Conservation (phyloP, 2,888 invertebrate species). For the Anarsia innoxiella region DNA sequence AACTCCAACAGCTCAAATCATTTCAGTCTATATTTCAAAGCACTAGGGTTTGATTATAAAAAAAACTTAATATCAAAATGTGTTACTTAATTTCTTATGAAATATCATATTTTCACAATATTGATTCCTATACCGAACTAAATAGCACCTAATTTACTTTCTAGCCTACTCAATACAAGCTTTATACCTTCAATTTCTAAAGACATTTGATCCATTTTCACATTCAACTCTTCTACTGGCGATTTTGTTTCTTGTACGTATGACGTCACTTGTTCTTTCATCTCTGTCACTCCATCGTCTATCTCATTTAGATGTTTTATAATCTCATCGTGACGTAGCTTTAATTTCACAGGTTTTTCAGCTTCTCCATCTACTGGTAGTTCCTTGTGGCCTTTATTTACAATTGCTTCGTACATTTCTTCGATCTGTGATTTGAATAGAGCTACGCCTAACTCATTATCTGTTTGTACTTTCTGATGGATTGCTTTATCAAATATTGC, state of each 20-base stretch:
- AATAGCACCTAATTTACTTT: constrained; percentile 38
- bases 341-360: constrained; percentile 20
- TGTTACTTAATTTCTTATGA: too few relatives aligned
- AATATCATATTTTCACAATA: too few relatives aligned
- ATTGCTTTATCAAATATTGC: constrained; percentile 59
- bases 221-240: constrained; percentile 42
- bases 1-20: too few relatives aligned
- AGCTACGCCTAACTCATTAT: constrained; percentile 44
- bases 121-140: too few relatives aligned
- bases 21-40: too few relatives aligned
- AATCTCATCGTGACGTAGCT: constrained; percentile 39
- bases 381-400: constrained; percentile 28
- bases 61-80: too few relatives aligned
- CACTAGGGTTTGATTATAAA: too few relatives aligned
- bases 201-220: constrained; percentile 56
- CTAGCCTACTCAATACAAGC: constrained; percentile 44
- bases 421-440: constrained; percentile 44
- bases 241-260: constrained; percentile 37
- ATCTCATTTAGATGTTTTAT: constrained; percentile 43
- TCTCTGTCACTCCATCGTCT: constrained; percentile 40
- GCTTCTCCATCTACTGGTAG: constrained; percentile 20
- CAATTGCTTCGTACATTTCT: constrained; percentile 54
- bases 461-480: constrained; percentile 47
- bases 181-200: constrained; percentile 52
- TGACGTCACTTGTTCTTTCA: constrained; percentile 39